Evolutionary conservation across 1,140 invertebrate species (phyloP).

Genomic region (Euwallacea similis): DNA sequence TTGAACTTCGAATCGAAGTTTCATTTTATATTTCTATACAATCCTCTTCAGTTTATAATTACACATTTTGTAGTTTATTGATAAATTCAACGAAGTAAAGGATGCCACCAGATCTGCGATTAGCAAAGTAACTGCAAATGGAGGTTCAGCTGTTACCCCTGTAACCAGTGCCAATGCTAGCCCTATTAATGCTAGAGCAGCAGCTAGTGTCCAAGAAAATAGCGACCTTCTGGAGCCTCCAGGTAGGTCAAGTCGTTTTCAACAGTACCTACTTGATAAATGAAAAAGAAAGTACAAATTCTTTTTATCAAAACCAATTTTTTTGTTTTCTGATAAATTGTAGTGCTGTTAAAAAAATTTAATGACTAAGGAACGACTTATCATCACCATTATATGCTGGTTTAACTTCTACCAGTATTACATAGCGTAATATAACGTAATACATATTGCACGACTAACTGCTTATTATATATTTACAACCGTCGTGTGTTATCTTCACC

Average conservation of each 20-base stretch:
- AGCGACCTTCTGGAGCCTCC: slow-evolving; percentile 57
- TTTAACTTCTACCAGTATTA: too few relatives aligned
- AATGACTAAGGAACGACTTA: too few relatives aligned
- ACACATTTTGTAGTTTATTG: slow-evolving; percentile 79
- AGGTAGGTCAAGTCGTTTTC: slow-evolving; percentile 40
- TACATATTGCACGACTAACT: too few relatives aligned
- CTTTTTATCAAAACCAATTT: background rate
- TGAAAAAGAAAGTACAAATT: too few relatives aligned
- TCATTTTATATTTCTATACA: too few relatives aligned
- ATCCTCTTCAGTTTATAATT: too few relatives aligned
- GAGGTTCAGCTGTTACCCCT: slow-evolving; percentile 75
- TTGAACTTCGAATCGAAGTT: too few relatives aligned
- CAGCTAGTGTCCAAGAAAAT: slow-evolving; percentile 55
- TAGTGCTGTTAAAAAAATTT: too few relatives aligned
- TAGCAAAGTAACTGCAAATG: slow-evolving; percentile 69
- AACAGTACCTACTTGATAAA: background rate
- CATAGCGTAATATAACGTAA: too few relatives aligned
- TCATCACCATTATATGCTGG: too few relatives aligned
- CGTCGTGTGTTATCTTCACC: too few relatives aligned
- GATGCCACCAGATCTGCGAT: slow-evolving; percentile 81
- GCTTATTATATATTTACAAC: too few relatives aligned
- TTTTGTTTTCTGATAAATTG: background rate
- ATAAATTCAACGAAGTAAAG: slow-evolving; percentile 98
- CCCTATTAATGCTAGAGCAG: slow-evolving; percentile 71
- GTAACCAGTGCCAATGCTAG: slow-evolving; percentile 84